Evolutionary conservation across 1,140 invertebrate genomes (phyloP), one percentile per base, ranked within the genome.

Genomic region (Meteorus sp.): DNA sequence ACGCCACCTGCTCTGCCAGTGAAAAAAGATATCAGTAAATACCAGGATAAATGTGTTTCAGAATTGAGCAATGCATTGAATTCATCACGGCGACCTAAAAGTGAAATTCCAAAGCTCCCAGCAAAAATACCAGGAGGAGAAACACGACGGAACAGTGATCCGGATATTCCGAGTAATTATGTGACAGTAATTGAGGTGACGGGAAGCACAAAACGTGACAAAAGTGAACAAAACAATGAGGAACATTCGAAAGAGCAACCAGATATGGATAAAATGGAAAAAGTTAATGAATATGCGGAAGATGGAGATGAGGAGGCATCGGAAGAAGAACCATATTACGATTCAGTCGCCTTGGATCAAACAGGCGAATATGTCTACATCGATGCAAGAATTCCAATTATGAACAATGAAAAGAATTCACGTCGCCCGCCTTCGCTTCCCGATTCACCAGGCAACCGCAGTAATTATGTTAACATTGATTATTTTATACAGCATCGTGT

Each of bases 391-490:
- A 74, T 75, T 35, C 69, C 78, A 25, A 66, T 72, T 25, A 61
- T 75, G 43, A 80, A 69, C 47, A 78, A 72, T 56, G 69, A 70
- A 62, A 62, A 60, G 1, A 71, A 29, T 27, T 33, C 29, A 3
- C 65, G 71, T 23, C 73, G 78, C 61, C 77, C 78, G 6, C 78
- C 77, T 0, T 79, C 78, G 17, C 85, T 89, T 67, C 88, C 89
- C 23, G 89, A 91, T 74, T 87, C 88, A 35, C 87, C 88, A 23
- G 86, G 86, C 62, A 83, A 86, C 73, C 85, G 86, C 51, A 89
- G 89, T 60, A 94, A 93, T 79, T 94, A 93, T 79, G 91, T 93
- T 72, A 93, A 94, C 76, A 93, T 93, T 79, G 90, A 93, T 73
- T 93, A 92, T 75, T 93, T 93, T 68, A 86, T 93, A 70, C 85